These are phyloP conservation scores for Neogale vison DNA, from an alignment of 2,113 vertebrate species.

Conservation along the genomic window DNA sequence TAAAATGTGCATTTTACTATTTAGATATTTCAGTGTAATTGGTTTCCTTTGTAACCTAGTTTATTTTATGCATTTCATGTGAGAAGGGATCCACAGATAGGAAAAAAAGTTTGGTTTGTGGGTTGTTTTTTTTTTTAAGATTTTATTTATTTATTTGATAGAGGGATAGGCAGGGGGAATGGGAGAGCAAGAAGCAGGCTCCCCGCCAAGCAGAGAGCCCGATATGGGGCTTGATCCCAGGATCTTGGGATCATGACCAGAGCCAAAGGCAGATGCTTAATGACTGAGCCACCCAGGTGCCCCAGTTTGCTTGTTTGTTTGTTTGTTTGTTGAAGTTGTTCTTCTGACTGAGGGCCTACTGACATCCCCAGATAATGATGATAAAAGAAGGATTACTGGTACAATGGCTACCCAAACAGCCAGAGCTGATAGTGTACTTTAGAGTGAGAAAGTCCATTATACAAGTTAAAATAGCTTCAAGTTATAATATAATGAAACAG, in stretches of 20 bases:
- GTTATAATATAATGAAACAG: background rate
- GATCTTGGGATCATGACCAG: no score
- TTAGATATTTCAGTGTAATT: background rate
- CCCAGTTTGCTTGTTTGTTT: no score
- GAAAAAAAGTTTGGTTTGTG: background rate
- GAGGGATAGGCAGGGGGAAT: no score
- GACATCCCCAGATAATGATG: background rate
- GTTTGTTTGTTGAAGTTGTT: background rate
- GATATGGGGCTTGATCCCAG: no score
- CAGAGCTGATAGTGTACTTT: background rate
- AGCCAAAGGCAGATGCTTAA: no score
- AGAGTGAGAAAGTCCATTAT: background rate
- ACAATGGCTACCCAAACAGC: background rate
- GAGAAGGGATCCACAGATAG: background rate
- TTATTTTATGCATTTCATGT: background rate
- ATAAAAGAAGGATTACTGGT: background rate
- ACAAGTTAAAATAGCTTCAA: background rate
- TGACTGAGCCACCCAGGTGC: no score
- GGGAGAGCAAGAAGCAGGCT: no score
- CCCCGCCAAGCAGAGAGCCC: no score
- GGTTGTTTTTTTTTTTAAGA: background rate
- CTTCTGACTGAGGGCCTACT: background rate
- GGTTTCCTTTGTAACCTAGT: background rate
- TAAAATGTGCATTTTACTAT: background rate
- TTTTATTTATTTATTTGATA: no score